phyloP scores from a whole-genome alignment of 1,140 invertebrate genomes.

The Procambarus clarkii region DNA sequence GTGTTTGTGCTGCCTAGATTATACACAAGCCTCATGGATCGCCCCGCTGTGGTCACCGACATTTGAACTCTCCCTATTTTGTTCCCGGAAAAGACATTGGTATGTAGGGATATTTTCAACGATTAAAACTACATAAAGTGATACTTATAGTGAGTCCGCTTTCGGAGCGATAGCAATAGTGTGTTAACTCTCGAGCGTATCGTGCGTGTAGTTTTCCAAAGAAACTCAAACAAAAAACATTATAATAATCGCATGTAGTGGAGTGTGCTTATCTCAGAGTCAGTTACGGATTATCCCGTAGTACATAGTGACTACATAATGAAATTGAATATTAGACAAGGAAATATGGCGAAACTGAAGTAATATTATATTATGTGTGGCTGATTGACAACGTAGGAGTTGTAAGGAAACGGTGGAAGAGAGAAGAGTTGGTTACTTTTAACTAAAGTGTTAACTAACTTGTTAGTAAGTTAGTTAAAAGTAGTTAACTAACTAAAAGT shows the following conservation, averaged over 20 bases:
- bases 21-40: constrained; percentile 12
- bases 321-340: neutral
- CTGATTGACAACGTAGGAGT: too few relatives aligned
- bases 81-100: neutral
- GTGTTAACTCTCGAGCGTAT: constrained; percentile 12
- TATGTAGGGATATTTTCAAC: constrained; percentile 10
- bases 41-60: neutral
- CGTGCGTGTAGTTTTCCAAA: constrained; percentile 49
- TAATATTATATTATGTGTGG: too few relatives aligned
- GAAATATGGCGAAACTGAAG: neutral
- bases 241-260: neutral
- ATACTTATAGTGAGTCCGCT: constrained; percentile 10
- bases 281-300: neutral
- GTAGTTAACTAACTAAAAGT: too few relatives aligned
- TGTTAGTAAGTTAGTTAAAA: too few relatives aligned
- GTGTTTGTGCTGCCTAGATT: constrained; percentile 63
- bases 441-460: too few relatives aligned
- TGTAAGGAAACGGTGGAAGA: too few relatives aligned
- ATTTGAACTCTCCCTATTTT: neutral
- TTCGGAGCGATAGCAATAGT: constrained; percentile 24
- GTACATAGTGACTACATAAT: neutral
- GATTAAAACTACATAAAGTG: neutral
- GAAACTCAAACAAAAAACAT: constrained; percentile 32
- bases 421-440: too few relatives aligned
- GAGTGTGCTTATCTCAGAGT: constrained; percentile 1